Evolutionary conservation across 2,113 vertebrate species (phyloP).

Genomic region (Scopus umbretta): DNA sequence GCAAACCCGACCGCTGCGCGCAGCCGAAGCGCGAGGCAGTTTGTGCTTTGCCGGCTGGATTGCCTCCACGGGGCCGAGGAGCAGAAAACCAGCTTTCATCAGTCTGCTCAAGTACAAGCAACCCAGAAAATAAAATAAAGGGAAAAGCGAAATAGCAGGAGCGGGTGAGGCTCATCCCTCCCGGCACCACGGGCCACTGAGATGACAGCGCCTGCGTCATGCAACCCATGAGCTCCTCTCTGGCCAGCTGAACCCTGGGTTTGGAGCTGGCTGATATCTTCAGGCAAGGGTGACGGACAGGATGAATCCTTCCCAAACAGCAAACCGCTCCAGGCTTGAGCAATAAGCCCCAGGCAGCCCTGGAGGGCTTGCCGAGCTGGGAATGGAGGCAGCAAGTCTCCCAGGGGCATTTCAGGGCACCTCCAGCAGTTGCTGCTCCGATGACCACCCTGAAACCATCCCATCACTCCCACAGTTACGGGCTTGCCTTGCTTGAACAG

Average conservation of each 20-base stretch:
- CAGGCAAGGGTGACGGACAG: neutral
- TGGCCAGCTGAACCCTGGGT: fast-evolving
- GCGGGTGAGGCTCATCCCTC: fast-evolving
- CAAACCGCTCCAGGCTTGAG: neutral
- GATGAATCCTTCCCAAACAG: neutral
- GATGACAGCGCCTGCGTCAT: neutral
- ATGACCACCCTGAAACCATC: neutral
- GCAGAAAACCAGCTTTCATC: neutral
- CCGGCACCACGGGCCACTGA: neutral
- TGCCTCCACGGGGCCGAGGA: neutral
- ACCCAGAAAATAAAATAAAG: neutral
- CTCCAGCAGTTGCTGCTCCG: neutral
- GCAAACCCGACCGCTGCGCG: fast-evolving
- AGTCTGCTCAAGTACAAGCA: neutral
- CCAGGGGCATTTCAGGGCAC: neutral
- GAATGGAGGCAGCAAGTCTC: neutral
- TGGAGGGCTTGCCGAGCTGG: neutral
- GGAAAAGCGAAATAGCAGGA: neutral
- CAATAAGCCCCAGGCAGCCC: neutral
- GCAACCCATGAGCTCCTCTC: neutral
- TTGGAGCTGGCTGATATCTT: neutral
- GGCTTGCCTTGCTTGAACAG: neutral
- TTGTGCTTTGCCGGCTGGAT: neutral
- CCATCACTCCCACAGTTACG: neutral
- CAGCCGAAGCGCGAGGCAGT: neutral